Evolutionary conservation across 1,140 invertebrate genomes (phyloP), one percentile per base, ranked within the genome.

Genomic region (Macrotrachela quadricornifera): DNA sequence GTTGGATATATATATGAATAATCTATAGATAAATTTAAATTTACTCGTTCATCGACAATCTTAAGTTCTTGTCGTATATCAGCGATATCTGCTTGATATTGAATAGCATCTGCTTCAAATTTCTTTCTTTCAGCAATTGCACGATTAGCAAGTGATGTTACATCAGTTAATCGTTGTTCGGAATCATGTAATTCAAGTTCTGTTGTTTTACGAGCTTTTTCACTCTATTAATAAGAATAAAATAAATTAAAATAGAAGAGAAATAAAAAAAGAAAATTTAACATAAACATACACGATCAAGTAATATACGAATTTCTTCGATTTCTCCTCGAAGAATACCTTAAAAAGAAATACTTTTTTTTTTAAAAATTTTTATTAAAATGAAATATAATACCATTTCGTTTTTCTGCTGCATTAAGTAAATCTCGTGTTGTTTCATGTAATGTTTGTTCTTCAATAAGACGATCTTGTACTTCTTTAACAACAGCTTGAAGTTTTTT

Each of bases 61-160:
- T 30, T 30, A 2, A 30, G 2, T 30, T 30, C 21, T 4, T 30
- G 2, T 30, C 21, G 21, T 4, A 30, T 8, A 30, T 30, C 21
- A 30, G 21, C 21, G 8, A 30, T 8, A 4, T 30, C 21, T 8
- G 21, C 2, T 4, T 8, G 21, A 30, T 30, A 30, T 30, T 30
- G 21, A 4, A 50, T 45, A 0, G 48, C 46, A 16, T 54, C 53
- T n/a, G 48, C 42, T 18, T 54, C 53, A n/a, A 43, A 50, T 50
- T 54, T 54, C 30, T 54, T 54, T 12, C 37, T 43, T 39, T 54
- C 53, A n/a, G 40, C 48, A 15, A 49, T 50, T 13, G 47, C 47
- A 49, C 53, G 42, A 36, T 49, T 54, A 18, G 15, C n/a, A 30
- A 15, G 9, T 13, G 46, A 3, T 21, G 15, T n/a, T 6, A 36